Evolutionary conservation across 37 sponge, comb jelly and placozoan genomes (phyloP), one percentile per base, ranked within the genome.

Genomic region (Diacarnus erythraeanus): DNA sequence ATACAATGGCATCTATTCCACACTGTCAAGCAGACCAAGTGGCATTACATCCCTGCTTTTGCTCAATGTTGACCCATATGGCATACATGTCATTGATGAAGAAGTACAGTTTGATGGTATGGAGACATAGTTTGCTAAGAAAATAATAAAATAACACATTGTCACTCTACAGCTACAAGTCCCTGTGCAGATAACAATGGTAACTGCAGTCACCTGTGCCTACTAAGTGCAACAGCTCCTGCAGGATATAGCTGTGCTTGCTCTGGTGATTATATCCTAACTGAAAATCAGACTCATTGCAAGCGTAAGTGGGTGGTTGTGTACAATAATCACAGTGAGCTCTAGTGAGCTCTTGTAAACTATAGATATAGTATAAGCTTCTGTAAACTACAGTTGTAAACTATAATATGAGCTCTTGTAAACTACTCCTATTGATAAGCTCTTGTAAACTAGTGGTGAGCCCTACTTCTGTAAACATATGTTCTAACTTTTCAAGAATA

Each of bases 151-250:
- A n/a, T n/a, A n/a, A n/a, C n/a, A n/a, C n/a, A n/a, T n/a, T n/a
- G n/a, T n/a, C n/a, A n/a, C n/a, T n/a, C n/a, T 72, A 22, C 31
- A 72, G 40, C 42, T 40, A 17, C 56, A 1, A 83, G 63, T 69
- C 87, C 93, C 0, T 92, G 93, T 80, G 71, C 21, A 30, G 51
- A 20, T 1, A 43, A 83, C 64, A 91, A 91, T 58, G 80, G 88
- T n/a, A 70, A 70, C 29, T 92, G 93, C 77, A 92, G 89, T 68
- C 88, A 88, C 44, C 20, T 92, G 21, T 92, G 93, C 35, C 66
- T 92, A n/a, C 22, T 68, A 34, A 60, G 77, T 34, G 44, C 83
- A 25, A 1, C 59, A 17, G 40, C 64, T 30, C 29, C 3, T 2
- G 39, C 37, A 22, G 69, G 58, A 23, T 81, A 69, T 64, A 57